A percentile compares a stretch with the other conserved stretches of the same genome.
phyloP scores from a whole-genome alignment of 1,140 invertebrate species.

The Arion vulgaris region DNA sequence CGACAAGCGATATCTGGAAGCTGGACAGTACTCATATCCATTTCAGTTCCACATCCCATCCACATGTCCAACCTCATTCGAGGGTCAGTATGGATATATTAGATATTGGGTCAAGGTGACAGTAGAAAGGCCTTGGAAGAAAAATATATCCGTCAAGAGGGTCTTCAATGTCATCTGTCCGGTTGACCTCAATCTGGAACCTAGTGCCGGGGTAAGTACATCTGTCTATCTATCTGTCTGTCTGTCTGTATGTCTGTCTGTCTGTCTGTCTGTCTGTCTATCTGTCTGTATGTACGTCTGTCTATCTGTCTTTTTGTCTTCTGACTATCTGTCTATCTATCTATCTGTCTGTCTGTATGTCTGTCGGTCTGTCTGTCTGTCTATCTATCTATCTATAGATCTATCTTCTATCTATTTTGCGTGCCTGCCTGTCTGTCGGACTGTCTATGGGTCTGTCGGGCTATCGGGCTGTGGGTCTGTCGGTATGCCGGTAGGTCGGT shows the following conservation, averaged over 20 bases:
- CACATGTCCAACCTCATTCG: constrained; percentile 74
- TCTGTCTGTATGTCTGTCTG: not conserved
- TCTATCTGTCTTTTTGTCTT: too few species aligned
- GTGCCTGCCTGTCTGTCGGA: too few species aligned
- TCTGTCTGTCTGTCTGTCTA: not conserved
- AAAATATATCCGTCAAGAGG: constrained; percentile 59
- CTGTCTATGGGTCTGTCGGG: too few species aligned
- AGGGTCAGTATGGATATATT: constrained; percentile 72
- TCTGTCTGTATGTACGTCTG: too few species aligned
- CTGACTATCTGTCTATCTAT: too few species aligned
- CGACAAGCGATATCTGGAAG: constrained; percentile 46
- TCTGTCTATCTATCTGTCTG: not conserved
- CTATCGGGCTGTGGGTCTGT: too few species aligned
- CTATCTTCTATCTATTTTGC: too few species aligned
- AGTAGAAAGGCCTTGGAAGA: constrained; percentile 69
- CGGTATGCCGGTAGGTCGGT: too few species aligned
- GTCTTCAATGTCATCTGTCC: constrained; percentile 66
- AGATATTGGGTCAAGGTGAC: constrained; percentile 72
- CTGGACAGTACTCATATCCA: constrained; percentile 72
- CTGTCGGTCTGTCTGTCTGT: too few species aligned
- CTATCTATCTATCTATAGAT: too few species aligned
- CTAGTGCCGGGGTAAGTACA: constrained; percentile 55
- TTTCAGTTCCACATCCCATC: constrained; percentile 74
- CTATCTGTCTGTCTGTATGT: too few species aligned
- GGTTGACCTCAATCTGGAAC: constrained; percentile 66